A percentile compares a stretch with the other conserved stretches of the same genome.
Conservation (phyloP, 2,797 vertebrate genomes). For the Champsocephalus gunnari region DNA sequence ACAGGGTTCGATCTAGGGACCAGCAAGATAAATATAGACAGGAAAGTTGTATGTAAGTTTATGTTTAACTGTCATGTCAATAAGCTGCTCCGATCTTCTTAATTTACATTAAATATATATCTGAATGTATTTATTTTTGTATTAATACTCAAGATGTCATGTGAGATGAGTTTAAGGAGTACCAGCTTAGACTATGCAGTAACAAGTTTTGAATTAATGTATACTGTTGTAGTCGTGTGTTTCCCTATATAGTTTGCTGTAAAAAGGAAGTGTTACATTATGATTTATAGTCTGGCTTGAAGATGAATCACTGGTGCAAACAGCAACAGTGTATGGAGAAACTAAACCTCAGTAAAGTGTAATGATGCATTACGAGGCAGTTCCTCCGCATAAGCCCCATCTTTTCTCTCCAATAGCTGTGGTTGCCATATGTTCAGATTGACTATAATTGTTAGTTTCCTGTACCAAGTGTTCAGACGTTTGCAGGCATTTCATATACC, state of each 20-base stretch:
- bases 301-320: constrained; percentile 30
- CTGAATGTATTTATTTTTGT: background rate
- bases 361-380: constrained; percentile 53
- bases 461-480: constrained; percentile 78
- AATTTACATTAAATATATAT: background rate
- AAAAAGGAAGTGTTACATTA: background rate
- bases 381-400: constrained; percentile 74
- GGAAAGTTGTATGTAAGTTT: background rate
- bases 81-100: background rate
- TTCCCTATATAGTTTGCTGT: background rate
- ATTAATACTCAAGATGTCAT: background rate
- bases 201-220: background rate
- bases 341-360: constrained; percentile 42
- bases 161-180: background rate
- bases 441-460: constrained; percentile 89
- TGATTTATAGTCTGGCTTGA: background rate
- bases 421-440: constrained; percentile 80
- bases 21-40: background rate
- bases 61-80: background rate
- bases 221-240: background rate
- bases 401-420: constrained; percentile 80
- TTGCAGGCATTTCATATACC: constrained; percentile 87
- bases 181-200: background rate
- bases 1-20: background rate
- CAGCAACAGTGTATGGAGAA: constrained; percentile 26